Conservation (phyloP, 2,888 invertebrate genomes). For the Meteorus cinctellus region DNA sequence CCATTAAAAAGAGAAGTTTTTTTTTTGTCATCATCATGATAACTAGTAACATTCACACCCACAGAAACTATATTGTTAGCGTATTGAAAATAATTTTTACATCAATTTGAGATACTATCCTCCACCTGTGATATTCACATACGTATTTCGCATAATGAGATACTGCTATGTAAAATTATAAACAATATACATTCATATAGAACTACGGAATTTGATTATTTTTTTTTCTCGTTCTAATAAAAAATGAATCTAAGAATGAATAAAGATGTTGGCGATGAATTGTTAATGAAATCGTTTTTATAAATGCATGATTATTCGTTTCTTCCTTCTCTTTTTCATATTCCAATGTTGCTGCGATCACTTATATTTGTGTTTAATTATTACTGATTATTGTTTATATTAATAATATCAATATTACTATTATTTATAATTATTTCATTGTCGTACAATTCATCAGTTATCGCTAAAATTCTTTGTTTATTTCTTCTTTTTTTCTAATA, state of each 20-base stretch:
- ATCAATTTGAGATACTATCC: conserved; percentile 11
- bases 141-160: neutral
- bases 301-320: neutral
- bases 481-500: conserved; percentile 45
- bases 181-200: neutral
- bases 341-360: conserved; percentile 5
- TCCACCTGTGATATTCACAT: conserved; percentile 17
- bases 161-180: neutral
- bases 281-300: neutral
- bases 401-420: conserved; percentile 33
- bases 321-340: neutral
- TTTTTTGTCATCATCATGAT: neutral
- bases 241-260: neutral
- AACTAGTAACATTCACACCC: neutral
- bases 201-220: neutral
- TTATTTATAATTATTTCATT: conserved; percentile 18
- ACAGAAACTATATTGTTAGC: neutral
- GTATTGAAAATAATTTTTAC: conserved; percentile 16
- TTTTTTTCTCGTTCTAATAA: neutral
- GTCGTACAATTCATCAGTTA: conserved; percentile 10
- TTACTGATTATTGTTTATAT: conserved; percentile 33
- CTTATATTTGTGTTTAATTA: conserved; percentile 24
- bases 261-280: neutral
- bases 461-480: conserved; percentile 5
- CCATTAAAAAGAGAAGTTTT: neutral